A percentile compares a stretch with the other conserved stretches of the same genome.
Evolutionary conservation across 2,888 invertebrate genomes (phyloP).

Genomic region (Chaitophorus viminalis): DNA sequence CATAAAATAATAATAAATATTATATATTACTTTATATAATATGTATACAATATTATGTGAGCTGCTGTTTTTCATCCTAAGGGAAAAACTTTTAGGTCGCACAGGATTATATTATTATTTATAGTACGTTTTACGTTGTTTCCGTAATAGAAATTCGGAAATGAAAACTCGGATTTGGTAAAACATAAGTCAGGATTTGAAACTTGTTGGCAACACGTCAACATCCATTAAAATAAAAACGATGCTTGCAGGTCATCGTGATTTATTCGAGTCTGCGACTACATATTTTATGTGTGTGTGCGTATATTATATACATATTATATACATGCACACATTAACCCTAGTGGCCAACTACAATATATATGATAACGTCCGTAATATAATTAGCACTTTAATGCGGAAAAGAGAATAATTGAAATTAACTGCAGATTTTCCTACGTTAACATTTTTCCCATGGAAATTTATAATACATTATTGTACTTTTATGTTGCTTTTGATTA

Average conservation of each 20-base stretch:
- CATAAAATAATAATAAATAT: not conserved
- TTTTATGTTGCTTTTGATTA: not conserved
- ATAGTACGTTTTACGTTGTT: conserved; percentile 46
- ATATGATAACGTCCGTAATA: not conserved
- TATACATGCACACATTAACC: too few species aligned
- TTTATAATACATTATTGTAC: not conserved
- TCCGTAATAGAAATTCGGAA: conserved; percentile 45
- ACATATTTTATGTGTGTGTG: not conserved
- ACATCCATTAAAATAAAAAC: conserved; percentile 41
- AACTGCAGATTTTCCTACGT: not conserved
- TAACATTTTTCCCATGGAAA: not conserved
- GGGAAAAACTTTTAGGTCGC: conserved; percentile 52
- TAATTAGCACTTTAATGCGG: not conserved
- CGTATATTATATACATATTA: too few species aligned
- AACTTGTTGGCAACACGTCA: conserved; percentile 42
- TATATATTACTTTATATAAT: not conserved
- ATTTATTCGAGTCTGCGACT: conserved; percentile 7
- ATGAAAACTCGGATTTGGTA: conserved; percentile 54
- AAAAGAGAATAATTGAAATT: conserved; percentile 2
- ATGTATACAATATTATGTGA: not conserved
- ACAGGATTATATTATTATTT: conserved; percentile 54
- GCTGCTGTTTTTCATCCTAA: conserved; percentile 27
- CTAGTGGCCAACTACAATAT: not conserved
- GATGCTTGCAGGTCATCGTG: conserved; percentile 1
- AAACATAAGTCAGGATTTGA: conserved; percentile 55